A percentile compares a stretch with the other conserved stretches of the same genome.
Conservation (phyloP, 1,140 invertebrate species). For the Drosophila mayri region DNA sequence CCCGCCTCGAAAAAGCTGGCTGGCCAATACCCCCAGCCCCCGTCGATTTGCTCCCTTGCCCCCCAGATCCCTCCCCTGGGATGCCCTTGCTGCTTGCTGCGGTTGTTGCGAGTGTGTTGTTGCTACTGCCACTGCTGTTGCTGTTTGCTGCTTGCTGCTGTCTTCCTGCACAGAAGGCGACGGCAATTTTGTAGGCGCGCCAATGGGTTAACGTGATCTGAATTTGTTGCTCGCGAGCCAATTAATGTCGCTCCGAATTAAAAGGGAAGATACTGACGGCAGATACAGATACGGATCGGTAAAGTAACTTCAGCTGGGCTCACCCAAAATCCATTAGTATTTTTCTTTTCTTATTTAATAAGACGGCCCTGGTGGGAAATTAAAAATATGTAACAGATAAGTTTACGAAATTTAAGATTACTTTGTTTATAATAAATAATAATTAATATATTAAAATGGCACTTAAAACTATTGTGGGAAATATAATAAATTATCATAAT, state of each 20-base stretch:
- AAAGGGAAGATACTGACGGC: constrained; percentile 37
- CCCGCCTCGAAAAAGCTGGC: constrained; percentile 63
- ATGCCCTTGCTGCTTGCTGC: constrained; percentile 48
- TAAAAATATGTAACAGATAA: background rate
- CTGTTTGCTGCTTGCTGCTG: constrained; percentile 26
- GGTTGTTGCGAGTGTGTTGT: constrained; percentile 55
- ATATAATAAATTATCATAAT: no score
- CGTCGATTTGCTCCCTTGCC: background rate
- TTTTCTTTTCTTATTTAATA: constrained; percentile 4
- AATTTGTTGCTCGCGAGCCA: constrained; percentile 78
- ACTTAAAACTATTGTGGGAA: no score
- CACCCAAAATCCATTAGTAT: constrained; percentile 22
- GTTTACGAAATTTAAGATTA: background rate
- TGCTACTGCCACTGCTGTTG: constrained; percentile 10
- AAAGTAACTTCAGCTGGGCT: constrained; percentile 35
- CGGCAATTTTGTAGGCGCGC: constrained; percentile 69
- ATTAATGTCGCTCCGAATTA: constrained; percentile 64
- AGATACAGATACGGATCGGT: constrained; percentile 37
- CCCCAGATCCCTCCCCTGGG: background rate
- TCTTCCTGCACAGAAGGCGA: constrained; percentile 63
- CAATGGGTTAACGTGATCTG: constrained; percentile 81
- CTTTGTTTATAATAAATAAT: background rate
- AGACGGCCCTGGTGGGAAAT: background rate
- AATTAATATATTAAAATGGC: background rate
- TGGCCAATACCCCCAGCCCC: constrained; percentile 30